These are phyloP conservation scores for Heliconius ethilla DNA, from an alignment of 2,888 invertebrate genomes.

Conservation along the genomic window DNA sequence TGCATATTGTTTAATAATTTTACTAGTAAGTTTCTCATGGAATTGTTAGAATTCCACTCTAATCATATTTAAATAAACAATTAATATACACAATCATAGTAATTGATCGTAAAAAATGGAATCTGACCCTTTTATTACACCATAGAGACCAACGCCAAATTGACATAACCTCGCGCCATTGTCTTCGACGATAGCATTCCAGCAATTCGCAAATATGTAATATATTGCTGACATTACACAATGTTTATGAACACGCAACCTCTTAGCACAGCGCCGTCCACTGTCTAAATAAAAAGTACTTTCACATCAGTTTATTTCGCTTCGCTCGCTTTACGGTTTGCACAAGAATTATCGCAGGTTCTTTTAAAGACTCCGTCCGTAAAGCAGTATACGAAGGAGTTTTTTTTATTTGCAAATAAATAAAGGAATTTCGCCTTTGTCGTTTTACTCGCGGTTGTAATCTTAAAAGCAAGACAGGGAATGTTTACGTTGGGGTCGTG, in stretches of 20 bases:
- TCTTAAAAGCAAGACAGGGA: slow-evolving; percentile 46
- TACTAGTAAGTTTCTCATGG: background rate
- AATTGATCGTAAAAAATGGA: slow-evolving; percentile 31
- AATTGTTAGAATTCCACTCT: background rate
- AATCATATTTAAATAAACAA: slow-evolving; percentile 14
- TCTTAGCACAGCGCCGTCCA: slow-evolving; percentile 58
- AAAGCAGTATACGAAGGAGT: slow-evolving; percentile 39
- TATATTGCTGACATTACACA: slow-evolving; percentile 65
- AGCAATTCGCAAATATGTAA: slow-evolving; percentile 64
- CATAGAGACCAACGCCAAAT: slow-evolving; percentile 29
- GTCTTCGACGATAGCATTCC: slow-evolving; percentile 44
- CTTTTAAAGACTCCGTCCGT: slow-evolving; percentile 37
- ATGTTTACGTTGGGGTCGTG: slow-evolving; percentile 43
- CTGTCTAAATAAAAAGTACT: slow-evolving; percentile 68
- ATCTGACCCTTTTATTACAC: slow-evolving; percentile 33
- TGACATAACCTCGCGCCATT: slow-evolving; percentile 29
- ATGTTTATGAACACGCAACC: slow-evolving; percentile 71
- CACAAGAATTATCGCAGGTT: slow-evolving; percentile 54
- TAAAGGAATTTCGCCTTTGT: slow-evolving; percentile 47
- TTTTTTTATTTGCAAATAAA: slow-evolving; percentile 45
- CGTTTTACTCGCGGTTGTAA: slow-evolving; percentile 42
- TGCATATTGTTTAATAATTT: background rate
- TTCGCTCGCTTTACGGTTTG: slow-evolving; percentile 52
- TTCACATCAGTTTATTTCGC: slow-evolving; percentile 66
- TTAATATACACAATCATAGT: slow-evolving; percentile 21